These are phyloP conservation scores for Trachops cirrhosus DNA, from an alignment of 2,797 vertebrate genomes.

Conservation along the genomic window DNA sequence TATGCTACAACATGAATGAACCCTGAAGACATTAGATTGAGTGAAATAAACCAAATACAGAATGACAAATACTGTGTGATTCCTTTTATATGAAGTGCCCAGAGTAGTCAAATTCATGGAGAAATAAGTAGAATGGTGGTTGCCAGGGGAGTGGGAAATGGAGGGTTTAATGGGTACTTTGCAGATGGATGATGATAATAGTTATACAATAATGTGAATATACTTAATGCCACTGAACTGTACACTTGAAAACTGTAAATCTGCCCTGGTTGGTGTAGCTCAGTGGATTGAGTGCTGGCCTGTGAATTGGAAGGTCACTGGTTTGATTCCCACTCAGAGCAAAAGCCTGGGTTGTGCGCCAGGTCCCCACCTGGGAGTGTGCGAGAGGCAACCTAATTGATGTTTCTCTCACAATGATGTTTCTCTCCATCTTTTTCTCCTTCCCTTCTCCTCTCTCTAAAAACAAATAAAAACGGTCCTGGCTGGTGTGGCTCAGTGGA, in stretches of 20 bases:
- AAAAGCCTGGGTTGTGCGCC: not conserved
- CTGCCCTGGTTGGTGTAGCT: not conserved
- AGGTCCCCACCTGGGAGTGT: not conserved
- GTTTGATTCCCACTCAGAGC: not conserved
- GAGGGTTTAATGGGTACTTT: not conserved
- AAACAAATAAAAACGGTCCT: no score
- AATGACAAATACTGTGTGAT: not conserved
- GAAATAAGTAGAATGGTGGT: not conserved
- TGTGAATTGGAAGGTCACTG: not conserved
- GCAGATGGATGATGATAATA: not conserved
- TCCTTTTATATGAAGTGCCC: not conserved
- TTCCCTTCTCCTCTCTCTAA: not conserved
- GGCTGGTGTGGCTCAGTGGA: no score
- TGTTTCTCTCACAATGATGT: no score
- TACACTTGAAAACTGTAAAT: not conserved
- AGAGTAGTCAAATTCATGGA: not conserved
- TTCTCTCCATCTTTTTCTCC: not conserved
- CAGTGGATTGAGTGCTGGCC: not conserved
- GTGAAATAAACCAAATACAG: not conserved
- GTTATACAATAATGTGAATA: not conserved
- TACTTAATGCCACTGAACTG: not conserved
- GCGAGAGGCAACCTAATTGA: no score
- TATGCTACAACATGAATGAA: not conserved
- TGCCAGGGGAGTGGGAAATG: not conserved
- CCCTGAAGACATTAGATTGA: not conserved